Evolutionary conservation across 2,113 vertebrate genomes (phyloP), one percentile per base, ranked within the genome.

Genomic region (Halichoeres trimaculatus): DNA sequence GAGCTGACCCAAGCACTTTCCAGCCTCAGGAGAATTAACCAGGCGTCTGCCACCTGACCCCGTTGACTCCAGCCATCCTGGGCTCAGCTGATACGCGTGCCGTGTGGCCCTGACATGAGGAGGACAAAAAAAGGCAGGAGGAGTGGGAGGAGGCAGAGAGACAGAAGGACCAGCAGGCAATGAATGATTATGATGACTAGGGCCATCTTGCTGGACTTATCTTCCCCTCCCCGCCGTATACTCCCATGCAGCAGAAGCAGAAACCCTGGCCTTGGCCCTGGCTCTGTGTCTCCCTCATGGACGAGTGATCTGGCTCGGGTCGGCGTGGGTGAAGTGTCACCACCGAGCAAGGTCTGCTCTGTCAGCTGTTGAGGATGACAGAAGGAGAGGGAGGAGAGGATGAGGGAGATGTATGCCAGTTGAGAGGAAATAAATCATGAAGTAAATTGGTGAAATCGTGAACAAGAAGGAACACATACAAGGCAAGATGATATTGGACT

Each of bases 11-110:
- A 11, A 78, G 85, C 62, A 48, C 77, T 90, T 68, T 69, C 71
- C 26, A 48, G 43, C 84, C 93, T 85, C 91, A 43, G 65, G 92
- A 91, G 93, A 91, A 87, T 94, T 92, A 94, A 94, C 91, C 84
- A 92, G 89, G 92, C 93, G 90, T 92, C 93, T 93, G 92, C 92
- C 90, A 86, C 80, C 80, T 93, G 91, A 93, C 93, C 93, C 87
- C 56, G 34, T 62, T 90, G 88, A 93, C 92, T 89, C 88, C 16
- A 38, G 84, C 79, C 87, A 70, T 88, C 85, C 87, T 82, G 81
- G 81, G 78, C 89, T 92, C 90, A 93, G 90, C 89, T 90, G 90
- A 92, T 90, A 85, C 89, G 81, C 81, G 91, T 89, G 90, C 84
- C 89, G 81, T 68, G 83, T 79, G 74, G 80, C 85, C 80, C 80